Evolutionary conservation across 2,888 invertebrate genomes (phyloP), one percentile per base, ranked within the genome.

Genomic region (Blastobasis adustella): DNA sequence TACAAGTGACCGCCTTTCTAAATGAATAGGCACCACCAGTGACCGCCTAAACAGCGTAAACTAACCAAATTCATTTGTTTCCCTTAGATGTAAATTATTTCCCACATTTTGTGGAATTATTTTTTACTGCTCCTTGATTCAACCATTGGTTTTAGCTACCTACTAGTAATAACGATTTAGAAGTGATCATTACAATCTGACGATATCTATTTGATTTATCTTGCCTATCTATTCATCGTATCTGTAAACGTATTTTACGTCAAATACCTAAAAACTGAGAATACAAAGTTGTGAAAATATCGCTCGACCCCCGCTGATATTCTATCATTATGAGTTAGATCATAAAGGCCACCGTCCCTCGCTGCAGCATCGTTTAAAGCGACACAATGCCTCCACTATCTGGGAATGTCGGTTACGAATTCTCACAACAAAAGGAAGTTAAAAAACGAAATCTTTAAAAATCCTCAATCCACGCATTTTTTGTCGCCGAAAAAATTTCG

Each of bases 331-430:
- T 74, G 75, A 74, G 60, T 71, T 63, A 69, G 60, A 74, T 79
- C 77, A 76, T 68, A 74, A 77, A 76, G 72, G 71, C 69, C 37
- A 10, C 71, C 57, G 68, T 73, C 74, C 73, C 73, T 66, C 65
- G 67, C 64, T 69, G 71, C 67, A 65, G 76, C 75, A 80, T 80
- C 82, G 76, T 81, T 83, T 81, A 81, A 79, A 69, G 67, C 59
- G 61, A 74, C 71, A 87, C 82, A 86, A 87, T 77, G 71, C 78
- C 63, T 63, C 67, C 63, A 67, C 78, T 76, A 86, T 82, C 85
- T 87, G 87, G 80, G 88, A 88, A 88, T 82, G 83, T 86, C 85
- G 80, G 87, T 86, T 87, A 83, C 79, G 79, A 79, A 72, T 64
- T 59, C 70, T 58, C 59, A 60, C 70, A 65, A 86, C 83, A 87